Base-by-base conservation (phyloP, 1,140 invertebrate genomes). In the Drusus annulatus region DNA sequence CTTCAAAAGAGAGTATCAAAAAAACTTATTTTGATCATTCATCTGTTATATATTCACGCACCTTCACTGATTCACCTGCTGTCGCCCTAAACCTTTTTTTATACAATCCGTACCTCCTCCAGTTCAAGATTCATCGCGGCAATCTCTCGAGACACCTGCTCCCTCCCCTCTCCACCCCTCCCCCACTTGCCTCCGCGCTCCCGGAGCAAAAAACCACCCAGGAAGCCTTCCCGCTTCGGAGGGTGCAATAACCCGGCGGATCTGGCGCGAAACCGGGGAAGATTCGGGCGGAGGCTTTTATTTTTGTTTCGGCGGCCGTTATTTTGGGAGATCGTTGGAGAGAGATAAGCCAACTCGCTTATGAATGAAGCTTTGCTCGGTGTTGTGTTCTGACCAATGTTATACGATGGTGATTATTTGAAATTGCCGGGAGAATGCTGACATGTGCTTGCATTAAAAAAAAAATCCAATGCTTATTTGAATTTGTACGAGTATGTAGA, bases 71-170 rank as follows among this genome's bases (percentile, higher is more conserved):
- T 15, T 45, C 69, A 80, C 79, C 73, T 68, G 62, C 79, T 80
- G 79, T 80, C 75, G 79, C 25, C 23, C 15, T 19, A 76, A 68
- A 60, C 17, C 36, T 74, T 79, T 76, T 76, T 76, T 56, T 78
- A 52, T 71, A 23, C 25, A 69, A 69, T 69, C 74, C 73, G 23
- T 73, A 73, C 71, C 52, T 80, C 71, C 52, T 80, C 65, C 65
- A 36, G 56, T 80, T 76, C 58, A 80, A 80, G 71, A 68, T 76
- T 76, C 54, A 76, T 51, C 71, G 50, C 23, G 17, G 74, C 65
- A 23, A 69, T 65, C 62, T 60, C 56, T 19, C 56, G 56, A 60
- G 23, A 21, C 56, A 65, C 21, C 25, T 25, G 21, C 62, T 65
- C 16, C 25, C 25, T 23, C 6, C 25, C n/a, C 2, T n/a, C 16